These are phyloP conservation scores for Megaceryle alcyon DNA, from an alignment of 2,797 vertebrate genomes.

Conservation along the genomic window DNA sequence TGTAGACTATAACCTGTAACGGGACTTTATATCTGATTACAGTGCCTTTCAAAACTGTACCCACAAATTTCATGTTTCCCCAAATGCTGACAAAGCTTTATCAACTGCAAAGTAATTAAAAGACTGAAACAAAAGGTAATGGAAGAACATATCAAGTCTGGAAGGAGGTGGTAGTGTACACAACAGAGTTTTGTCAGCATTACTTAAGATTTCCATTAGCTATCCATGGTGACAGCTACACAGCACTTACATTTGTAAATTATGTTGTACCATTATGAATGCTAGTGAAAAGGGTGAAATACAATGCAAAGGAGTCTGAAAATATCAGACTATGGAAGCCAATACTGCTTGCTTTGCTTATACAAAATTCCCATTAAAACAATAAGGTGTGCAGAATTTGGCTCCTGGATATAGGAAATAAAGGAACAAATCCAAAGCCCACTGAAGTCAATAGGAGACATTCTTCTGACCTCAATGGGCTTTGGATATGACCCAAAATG, in stretches of 20 bases:
- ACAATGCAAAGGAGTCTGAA: neutral
- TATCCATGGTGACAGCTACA: conserved; percentile 33
- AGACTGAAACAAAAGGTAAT: conserved; percentile 35
- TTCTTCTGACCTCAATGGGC: conserved; percentile 62
- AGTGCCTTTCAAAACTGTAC: conserved; percentile 18
- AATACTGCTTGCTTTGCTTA: neutral
- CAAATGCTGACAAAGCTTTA: conserved; percentile 1
- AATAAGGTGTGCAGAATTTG: conserved; percentile 62
- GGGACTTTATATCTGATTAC: neutral
- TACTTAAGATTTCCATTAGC: conserved; percentile 32
- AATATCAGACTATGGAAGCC: neutral
- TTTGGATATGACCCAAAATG: conserved; percentile 60
- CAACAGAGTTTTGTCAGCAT: neutral
- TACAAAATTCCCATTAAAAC: conserved; percentile 41
- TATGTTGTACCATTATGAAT: neutral
- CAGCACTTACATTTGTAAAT: neutral
- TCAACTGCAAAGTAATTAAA: conserved; percentile 41
- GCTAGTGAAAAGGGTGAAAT: neutral
- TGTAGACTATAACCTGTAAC: neutral
- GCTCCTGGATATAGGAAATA: conserved; percentile 52
- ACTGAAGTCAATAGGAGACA: conserved; percentile 61
- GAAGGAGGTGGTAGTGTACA: conserved; percentile 2
- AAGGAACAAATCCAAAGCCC: conserved; percentile 55
- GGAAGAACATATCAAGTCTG: conserved; percentile 50
- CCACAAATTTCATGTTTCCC: conserved; percentile 34